phyloP scores from a whole-genome alignment of 2,888 invertebrate genomes.

The Apotomis betuletana region DNA sequence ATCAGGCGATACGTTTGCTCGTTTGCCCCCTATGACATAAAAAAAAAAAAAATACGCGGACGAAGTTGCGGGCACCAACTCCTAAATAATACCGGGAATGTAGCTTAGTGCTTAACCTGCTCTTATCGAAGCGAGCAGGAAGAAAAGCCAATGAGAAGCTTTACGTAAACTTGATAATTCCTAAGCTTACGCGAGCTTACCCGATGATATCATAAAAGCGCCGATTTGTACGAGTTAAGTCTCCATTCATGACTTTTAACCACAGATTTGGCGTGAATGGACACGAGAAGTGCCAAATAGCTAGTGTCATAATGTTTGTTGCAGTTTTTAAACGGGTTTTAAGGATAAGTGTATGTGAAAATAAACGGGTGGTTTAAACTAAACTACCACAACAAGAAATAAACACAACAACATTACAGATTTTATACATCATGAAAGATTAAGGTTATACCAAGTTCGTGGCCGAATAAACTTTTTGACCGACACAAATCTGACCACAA shows the following conservation, averaged over 20 bases:
- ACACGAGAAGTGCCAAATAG: not conserved
- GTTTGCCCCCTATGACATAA: too few species aligned
- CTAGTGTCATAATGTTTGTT: not conserved
- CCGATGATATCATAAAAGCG: conserved; percentile 33
- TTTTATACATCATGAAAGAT: too few species aligned
- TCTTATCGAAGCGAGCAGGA: conserved; percentile 30
- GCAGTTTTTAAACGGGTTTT: not conserved
- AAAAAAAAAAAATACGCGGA: too few species aligned
- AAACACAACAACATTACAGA: too few species aligned
- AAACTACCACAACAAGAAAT: too few species aligned
- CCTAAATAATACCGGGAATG: not conserved
- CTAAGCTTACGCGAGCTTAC: conserved; percentile 25
- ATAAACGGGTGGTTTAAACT: too few species aligned
- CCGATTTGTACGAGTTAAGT: conserved; percentile 21
- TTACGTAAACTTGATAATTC: conserved; percentile 39
- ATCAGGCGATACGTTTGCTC: too few species aligned
- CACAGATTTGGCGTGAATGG: conserved; percentile 5
- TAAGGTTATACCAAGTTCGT: too few species aligned
- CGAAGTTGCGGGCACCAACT: not conserved
- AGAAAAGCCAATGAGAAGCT: conserved; percentile 23
- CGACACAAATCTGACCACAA: too few species aligned
- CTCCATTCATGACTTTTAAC: conserved; percentile 23
- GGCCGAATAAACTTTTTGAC: too few species aligned
- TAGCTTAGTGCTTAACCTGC: not conserved
- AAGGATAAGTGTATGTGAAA: not conserved